phyloP scores from a whole-genome alignment of 2,113 vertebrate species.

The Dicrurus megarhynchus region DNA sequence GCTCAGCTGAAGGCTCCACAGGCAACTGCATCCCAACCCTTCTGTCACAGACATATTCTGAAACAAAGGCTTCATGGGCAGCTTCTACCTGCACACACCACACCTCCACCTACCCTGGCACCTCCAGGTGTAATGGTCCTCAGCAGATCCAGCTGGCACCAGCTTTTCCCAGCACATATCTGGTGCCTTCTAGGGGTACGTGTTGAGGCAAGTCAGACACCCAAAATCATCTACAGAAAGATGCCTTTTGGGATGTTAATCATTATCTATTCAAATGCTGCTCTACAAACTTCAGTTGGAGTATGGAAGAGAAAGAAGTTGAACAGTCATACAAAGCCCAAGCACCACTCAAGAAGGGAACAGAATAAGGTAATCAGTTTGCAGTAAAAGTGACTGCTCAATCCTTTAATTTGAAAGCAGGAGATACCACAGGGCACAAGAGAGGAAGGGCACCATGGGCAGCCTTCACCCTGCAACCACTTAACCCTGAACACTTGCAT shows the following conservation, averaged over 20 bases:
- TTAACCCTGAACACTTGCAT: neutral
- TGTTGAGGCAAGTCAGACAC: neutral
- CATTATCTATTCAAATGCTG: neutral
- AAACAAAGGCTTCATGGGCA: neutral
- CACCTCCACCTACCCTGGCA: neutral
- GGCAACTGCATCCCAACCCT: neutral
- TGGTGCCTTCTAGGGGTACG: rapidly evolving
- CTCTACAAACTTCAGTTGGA: neutral
- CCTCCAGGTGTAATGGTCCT: neutral
- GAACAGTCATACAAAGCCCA: neutral
- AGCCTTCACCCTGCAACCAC: neutral
- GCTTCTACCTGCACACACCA: rapidly evolving
- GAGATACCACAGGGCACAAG: rapidly evolving
- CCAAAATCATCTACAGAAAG: neutral
- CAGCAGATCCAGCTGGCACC: neutral
- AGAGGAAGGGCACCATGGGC: neutral
- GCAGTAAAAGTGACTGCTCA: rapidly evolving
- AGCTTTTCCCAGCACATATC: neutral
- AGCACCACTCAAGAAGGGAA: neutral
- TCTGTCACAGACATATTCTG: neutral
- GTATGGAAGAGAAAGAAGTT: neutral
- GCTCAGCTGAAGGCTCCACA: neutral
- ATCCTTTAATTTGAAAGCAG: neutral
- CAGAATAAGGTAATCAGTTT: rapidly evolving
- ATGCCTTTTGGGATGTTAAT: neutral